Percentiles rank a stretch among this genome's conserved stretches.
These are phyloP conservation scores for Micronycteris hirsuta DNA, from an alignment of 2,113 vertebrate species.

Conservation along the genomic window DNA sequence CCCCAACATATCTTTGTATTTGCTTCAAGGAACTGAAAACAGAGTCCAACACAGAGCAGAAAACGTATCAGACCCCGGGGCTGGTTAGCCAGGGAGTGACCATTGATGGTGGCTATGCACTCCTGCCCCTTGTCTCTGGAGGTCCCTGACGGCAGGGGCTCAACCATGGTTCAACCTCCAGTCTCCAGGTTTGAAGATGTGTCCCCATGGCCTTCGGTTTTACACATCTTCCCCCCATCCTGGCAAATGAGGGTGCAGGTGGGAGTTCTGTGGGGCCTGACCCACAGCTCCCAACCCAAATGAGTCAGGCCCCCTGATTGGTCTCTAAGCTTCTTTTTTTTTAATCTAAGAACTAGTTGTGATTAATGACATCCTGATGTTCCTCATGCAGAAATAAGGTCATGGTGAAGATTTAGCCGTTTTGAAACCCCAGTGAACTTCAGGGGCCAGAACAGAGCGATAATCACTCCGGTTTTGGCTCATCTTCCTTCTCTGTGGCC, in stretches of 20 bases:
- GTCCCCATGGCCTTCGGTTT: background rate
- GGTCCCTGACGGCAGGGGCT: background rate
- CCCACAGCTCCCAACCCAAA: conserved; percentile 23
- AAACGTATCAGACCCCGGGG: background rate
- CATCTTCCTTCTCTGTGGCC: conserved; percentile 79
- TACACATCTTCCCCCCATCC: background rate
- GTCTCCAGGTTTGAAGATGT: background rate
- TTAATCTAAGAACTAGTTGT: background rate
- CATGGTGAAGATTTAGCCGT: conserved; percentile 71
- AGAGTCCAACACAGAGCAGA: background rate
- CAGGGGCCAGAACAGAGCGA: conserved; percentile 64
- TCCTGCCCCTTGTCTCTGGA: background rate
- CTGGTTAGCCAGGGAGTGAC: background rate
- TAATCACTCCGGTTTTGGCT: conserved; percentile 75
- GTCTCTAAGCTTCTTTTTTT: background rate
- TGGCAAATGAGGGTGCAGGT: background rate
- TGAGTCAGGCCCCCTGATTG: conserved; percentile 51
- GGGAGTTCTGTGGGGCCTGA: background rate
- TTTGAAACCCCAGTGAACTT: conserved; percentile 79
- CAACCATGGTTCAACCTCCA: background rate
- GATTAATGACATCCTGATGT: conserved; percentile 70
- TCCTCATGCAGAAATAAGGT: conserved; percentile 79
- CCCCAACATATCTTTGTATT: background rate
- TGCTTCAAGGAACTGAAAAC: background rate
- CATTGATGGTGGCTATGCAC: rapidly evolving